Conservation (phyloP, 1,140 invertebrate genomes). For the Rhopalosiphum padi region DNA sequence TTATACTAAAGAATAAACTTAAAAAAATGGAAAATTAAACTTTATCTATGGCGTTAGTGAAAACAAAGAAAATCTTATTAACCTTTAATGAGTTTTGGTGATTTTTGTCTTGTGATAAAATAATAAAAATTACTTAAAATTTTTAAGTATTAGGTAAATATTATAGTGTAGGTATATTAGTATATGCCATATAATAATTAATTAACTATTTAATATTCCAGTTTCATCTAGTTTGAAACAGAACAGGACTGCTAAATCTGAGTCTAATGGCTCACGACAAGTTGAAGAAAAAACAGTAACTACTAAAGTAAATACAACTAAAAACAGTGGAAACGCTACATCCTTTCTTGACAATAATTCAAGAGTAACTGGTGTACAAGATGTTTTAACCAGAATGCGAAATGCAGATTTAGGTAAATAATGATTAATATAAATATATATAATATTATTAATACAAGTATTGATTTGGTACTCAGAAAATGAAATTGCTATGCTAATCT, state of each 20-base stretch:
- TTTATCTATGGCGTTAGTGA: neutral
- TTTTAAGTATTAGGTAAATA: no score
- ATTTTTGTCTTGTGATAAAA: neutral
- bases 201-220: constrained; percentile 14
- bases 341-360: constrained; percentile 73
- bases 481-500: neutral
- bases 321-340: constrained; percentile 51
- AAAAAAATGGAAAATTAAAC: neutral
- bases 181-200: no score
- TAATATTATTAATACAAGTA: neutral
- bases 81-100: neutral
- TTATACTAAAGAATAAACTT: neutral
- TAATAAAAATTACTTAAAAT: no score
- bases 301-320: neutral
- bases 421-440: neutral
- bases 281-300: constrained; percentile 29
- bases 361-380: constrained; percentile 74
- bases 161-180: no score
- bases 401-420: constrained; percentile 72
- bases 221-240: constrained; percentile 61
- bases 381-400: constrained; percentile 77
- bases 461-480: neutral
- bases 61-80: neutral
- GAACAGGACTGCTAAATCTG: constrained; percentile 41
- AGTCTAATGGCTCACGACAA: neutral